Evolutionary conservation across 2,888 invertebrate species (phyloP).

Genomic region (Zootermopsis nevadensis): DNA sequence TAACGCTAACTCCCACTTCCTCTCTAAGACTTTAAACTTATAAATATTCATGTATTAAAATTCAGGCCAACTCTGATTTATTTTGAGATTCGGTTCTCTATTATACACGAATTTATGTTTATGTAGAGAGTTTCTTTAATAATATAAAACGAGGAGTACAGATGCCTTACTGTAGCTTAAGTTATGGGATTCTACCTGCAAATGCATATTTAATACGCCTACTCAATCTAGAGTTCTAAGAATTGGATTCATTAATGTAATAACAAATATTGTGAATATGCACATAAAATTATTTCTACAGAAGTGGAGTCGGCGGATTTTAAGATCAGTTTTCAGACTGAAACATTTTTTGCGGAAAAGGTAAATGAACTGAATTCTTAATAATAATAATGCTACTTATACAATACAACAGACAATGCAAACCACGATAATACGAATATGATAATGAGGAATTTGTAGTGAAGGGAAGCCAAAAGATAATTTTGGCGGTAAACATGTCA

Average conservation of each 20-base stretch:
- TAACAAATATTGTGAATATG: background rate
- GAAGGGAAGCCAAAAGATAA: no score
- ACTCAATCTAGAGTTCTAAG: background rate
- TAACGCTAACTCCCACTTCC: background rate
- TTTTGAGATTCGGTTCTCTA: slow-evolving; percentile 36
- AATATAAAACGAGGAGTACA: slow-evolving; percentile 8
- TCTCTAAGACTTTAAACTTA: slow-evolving; percentile 31
- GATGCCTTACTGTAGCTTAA: background rate
- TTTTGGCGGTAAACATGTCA: no score
- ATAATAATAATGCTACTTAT: no score
- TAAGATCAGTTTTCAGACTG: no score
- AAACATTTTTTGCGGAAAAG: no score
- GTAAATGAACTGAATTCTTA: no score
- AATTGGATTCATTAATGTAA: background rate
- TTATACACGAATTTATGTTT: slow-evolving; percentile 19
- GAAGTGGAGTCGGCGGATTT: no score
- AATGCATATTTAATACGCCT: slow-evolving; percentile 28
- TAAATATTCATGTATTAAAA: slow-evolving; percentile 43
- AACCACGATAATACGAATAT: no score
- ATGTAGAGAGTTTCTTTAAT: slow-evolving; percentile 9
- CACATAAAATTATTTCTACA: no score
- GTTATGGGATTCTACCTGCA: background rate
- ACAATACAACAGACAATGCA: no score
- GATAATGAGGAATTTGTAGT: no score
- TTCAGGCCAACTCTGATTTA: slow-evolving; percentile 26